These are phyloP conservation scores for Drosophila hydei DNA, from an alignment of 1,140 invertebrate species.

Conservation along the genomic window DNA sequence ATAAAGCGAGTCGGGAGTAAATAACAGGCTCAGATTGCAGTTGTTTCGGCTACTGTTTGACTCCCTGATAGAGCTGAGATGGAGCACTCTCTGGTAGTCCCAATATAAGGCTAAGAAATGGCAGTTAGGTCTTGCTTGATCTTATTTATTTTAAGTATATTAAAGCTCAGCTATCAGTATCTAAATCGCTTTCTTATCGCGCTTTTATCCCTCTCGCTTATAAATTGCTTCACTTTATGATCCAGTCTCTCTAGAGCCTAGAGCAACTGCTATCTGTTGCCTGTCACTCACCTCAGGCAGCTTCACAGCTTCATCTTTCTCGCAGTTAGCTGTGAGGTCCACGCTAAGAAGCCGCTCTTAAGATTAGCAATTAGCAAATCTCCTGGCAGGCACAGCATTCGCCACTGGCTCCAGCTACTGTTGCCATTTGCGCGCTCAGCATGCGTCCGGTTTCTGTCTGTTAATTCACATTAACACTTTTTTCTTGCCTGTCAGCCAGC, in stretches of 20 bases:
- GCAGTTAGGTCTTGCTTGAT: too few species aligned
- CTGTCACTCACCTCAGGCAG: neutral
- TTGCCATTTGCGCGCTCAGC: slow-evolving; percentile 38
- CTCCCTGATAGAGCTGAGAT: neutral
- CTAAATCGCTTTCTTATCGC: too few species aligned
- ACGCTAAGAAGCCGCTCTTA: slow-evolving; percentile 1
- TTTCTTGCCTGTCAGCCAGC: slow-evolving; percentile 24
- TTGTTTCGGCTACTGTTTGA: slow-evolving; percentile 31
- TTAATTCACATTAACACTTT: slow-evolving; percentile 62
- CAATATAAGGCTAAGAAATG: too few species aligned
- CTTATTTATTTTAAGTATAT: too few species aligned
- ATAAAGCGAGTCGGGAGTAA: slow-evolving; percentile 59
- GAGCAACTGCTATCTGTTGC: too few species aligned
- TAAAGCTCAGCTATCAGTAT: too few species aligned
- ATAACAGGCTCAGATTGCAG: slow-evolving; percentile 68
- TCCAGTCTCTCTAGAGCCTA: too few species aligned
- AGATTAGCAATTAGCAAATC: slow-evolving; percentile 62
- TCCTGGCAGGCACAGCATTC: slow-evolving; percentile 14
- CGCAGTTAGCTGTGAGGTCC: slow-evolving; percentile 2
- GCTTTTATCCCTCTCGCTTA: too few species aligned
- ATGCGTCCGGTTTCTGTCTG: slow-evolving; percentile 49
- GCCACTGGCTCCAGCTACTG: slow-evolving; percentile 16
- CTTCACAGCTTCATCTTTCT: neutral
- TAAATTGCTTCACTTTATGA: too few species aligned
- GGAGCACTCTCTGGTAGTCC: neutral